phyloP scores from a whole-genome alignment of 2,888 invertebrate genomes.

The Drosophila quinaria region DNA sequence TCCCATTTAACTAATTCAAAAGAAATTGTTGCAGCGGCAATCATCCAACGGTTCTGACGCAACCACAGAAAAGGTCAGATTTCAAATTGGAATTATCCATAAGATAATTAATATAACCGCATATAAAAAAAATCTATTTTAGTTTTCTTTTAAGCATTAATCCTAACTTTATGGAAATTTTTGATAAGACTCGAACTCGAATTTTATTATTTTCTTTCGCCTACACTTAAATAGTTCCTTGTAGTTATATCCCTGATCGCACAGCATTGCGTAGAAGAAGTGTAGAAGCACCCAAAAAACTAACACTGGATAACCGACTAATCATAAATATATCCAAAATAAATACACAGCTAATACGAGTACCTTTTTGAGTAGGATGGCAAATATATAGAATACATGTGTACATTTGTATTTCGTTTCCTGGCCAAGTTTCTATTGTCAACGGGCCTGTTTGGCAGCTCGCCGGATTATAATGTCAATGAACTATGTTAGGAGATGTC shows the following conservation, averaged over 20 bases:
- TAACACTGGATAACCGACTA: conserved; percentile 35
- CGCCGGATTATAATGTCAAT: conserved; percentile 64
- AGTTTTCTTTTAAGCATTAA: not conserved
- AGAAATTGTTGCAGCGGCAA: conserved; percentile 85
- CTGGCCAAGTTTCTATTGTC: conserved; percentile 46
- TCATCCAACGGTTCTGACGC: conserved; percentile 84
- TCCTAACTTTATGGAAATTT: conserved; percentile 20
- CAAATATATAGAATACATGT: not conserved
- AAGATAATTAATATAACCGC: conserved; percentile 22
- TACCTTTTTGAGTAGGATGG: not conserved
- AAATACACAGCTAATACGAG: conserved; percentile 5
- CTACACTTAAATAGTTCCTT: conserved; percentile 28
- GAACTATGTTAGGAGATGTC: conserved; percentile 45
- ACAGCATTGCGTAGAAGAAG: conserved; percentile 45
- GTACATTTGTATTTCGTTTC: conserved; percentile 3
- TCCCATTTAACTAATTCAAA: conserved; percentile 56
- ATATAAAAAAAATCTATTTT: not conserved
- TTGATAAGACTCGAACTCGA: conserved; percentile 20
- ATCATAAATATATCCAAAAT: conserved; percentile 5
- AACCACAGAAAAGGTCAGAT: conserved; percentile 85
- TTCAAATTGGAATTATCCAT: conserved; percentile 46
- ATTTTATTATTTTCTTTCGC: conserved; percentile 23
- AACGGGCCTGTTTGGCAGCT: conserved; percentile 47
- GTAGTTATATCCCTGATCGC: conserved; percentile 30
- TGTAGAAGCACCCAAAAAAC: conserved; percentile 25